A percentile compares a stretch with the other conserved stretches of the same genome.
These are phyloP conservation scores for Argya squamiceps DNA, from an alignment of 2,797 vertebrate genomes.

Conservation along the genomic window DNA sequence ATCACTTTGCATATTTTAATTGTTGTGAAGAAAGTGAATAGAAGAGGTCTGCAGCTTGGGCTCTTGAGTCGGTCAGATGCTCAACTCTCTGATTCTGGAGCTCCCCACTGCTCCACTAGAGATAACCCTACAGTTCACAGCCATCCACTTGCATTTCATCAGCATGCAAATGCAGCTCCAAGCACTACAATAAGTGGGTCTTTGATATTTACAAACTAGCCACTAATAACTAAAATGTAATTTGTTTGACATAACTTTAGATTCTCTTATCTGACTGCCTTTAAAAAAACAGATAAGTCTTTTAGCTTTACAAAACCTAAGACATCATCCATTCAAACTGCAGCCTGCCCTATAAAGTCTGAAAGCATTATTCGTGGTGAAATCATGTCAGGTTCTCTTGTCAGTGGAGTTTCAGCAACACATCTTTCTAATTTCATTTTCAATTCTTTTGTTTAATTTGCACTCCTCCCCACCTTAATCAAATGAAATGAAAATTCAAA, in stretches of 20 bases:
- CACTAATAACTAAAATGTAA: constrained; percentile 95
- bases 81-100: constrained; percentile 90
- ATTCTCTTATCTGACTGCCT: constrained; percentile 80
- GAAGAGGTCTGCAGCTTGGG: constrained; percentile 98
- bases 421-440: constrained; percentile 59
- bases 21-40: constrained; percentile 99
- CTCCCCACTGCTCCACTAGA: constrained; percentile 90
- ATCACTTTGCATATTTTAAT: constrained; percentile 99
- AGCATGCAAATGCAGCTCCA: constrained; percentile 98
- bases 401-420: constrained; percentile 44
- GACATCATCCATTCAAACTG: constrained; percentile 60
- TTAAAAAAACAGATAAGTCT: constrained; percentile 67
- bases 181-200: constrained; percentile 93
- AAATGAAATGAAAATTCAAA: constrained; percentile 69
- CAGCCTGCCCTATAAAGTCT: constrained; percentile 70
- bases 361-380: constrained; percentile 61
- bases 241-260: constrained; percentile 95
- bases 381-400: constrained; percentile 56
- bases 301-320: constrained; percentile 70
- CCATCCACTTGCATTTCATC: constrained; percentile 97
- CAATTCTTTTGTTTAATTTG: constrained; percentile 72
- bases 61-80: constrained; percentile 92
- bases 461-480: constrained; percentile 55
- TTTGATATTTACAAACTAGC: constrained; percentile 99
- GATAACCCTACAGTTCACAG: constrained; percentile 99